phyloP scores from a whole-genome alignment of 92 coral and sea anemone species.

The Anthopleura xanthogrammica region DNA sequence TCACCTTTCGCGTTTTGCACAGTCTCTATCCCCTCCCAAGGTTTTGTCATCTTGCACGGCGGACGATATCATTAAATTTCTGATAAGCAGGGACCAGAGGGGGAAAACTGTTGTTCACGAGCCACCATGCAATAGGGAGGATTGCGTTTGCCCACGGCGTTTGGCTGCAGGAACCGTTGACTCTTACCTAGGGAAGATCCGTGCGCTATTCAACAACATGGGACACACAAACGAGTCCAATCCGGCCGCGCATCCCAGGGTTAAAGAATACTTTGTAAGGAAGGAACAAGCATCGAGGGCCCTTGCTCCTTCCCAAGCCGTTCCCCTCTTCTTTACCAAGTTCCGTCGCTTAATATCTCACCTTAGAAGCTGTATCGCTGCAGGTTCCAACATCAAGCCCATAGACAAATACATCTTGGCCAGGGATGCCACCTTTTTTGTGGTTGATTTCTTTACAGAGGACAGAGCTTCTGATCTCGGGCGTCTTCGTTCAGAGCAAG shows the following conservation, averaged over 20 bases:
- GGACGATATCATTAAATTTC: slow-evolving; percentile 36
- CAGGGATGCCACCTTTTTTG: slow-evolving; percentile 36
- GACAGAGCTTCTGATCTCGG: slow-evolving; percentile 33
- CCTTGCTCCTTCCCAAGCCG: slow-evolving; percentile 29
- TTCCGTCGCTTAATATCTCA: slow-evolving; percentile 10
- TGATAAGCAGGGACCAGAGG: slow-evolving; percentile 37
- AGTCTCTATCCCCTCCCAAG: slow-evolving; percentile 27
- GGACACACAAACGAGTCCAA: slow-evolving; percentile 43
- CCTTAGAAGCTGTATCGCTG: slow-evolving; percentile 2
- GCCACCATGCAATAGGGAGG: too few species aligned
- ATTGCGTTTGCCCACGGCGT: slow-evolving; percentile 27
- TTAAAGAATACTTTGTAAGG: slow-evolving; percentile 34
- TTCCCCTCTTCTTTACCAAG: slow-evolving; percentile 29
- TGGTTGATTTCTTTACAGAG: too few species aligned
- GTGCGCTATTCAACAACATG: slow-evolving; percentile 40
- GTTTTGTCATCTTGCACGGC: slow-evolving; percentile 33
- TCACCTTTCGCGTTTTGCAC: slow-evolving; percentile 22
- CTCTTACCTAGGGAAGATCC: slow-evolving; percentile 32
- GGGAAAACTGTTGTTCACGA: too few species aligned
- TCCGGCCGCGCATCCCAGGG: slow-evolving; percentile 4
- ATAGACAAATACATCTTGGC: slow-evolving; percentile 29
- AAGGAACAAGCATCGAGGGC: slow-evolving; percentile 25
- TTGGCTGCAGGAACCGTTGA: slow-evolving; percentile 38
- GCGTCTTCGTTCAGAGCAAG: slow-evolving; percentile 17
- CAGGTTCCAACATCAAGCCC: slow-evolving; percentile 2